phyloP scores from a whole-genome alignment of 2,113 vertebrate species.

The Henicopernis longicauda region DNA sequence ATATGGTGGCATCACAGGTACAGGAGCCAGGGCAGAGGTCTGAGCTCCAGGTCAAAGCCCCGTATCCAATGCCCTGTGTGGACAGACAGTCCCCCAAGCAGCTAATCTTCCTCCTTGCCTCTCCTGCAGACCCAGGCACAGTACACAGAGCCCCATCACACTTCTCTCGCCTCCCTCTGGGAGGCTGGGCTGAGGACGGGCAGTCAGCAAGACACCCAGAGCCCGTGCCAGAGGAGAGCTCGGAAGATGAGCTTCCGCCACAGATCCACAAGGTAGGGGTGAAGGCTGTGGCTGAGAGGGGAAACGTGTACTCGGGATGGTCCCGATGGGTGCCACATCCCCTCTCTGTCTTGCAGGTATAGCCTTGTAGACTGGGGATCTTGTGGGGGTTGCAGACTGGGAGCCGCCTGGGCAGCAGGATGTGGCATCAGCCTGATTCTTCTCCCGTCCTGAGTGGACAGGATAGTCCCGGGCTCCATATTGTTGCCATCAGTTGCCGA shows the following conservation, averaged over 20 bases:
- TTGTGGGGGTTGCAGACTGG: background rate
- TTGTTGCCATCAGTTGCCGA: background rate
- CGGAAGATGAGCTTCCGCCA: conserved; percentile 91
- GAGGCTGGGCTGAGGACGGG: conserved; percentile 90
- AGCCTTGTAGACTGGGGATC: conserved; percentile 56
- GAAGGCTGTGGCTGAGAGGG: background rate
- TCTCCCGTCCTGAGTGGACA: background rate
- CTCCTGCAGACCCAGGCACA: conserved; percentile 70
- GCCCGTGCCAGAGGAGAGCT: conserved; percentile 89
- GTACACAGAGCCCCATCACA: conserved; percentile 76
- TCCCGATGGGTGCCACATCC: background rate
- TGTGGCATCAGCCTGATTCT: background rate
- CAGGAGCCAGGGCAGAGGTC: background rate
- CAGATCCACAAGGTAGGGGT: conserved; percentile 87
- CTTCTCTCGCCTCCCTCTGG: conserved; percentile 86
- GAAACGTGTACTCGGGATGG: background rate
- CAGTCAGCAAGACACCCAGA: conserved; percentile 81
- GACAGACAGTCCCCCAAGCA: background rate
- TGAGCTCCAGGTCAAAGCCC: background rate
- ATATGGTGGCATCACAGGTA: conserved; percentile 81
- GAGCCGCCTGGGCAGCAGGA: conserved; percentile 16
- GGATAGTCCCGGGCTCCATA: background rate
- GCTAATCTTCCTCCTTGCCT: background rate
- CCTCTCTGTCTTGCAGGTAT: conserved; percentile 68
- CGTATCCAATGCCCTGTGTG: fast-evolving